Base-by-base conservation (phyloP, 1,140 invertebrate species). In the Drosophila sechellia region DNA sequence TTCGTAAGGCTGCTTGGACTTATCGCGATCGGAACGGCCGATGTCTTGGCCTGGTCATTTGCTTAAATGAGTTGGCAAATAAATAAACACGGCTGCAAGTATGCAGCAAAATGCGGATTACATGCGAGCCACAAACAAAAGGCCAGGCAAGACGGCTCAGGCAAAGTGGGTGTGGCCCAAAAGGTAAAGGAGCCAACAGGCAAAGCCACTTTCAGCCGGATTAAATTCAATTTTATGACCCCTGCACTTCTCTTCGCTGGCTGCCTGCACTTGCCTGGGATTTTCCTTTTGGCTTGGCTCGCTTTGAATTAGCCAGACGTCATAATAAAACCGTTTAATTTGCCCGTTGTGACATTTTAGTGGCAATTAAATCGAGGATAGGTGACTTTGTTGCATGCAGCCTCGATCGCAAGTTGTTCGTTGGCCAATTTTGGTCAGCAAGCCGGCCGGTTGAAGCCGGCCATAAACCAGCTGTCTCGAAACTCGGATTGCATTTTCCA, bases 41-140 rank as follows among this genome's bases (percentile, higher is more conserved):
- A 48, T 69, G 81, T 85, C 70, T 76, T 86, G 81, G 81, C 77
- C 81, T 63, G 78, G 83, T 79, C 70, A 86, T 87, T 86, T 86
- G 83, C 83, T 61, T 65, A 86, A 86, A 87, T 86, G 83, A 86
- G 83, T 87, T 86, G 83, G 83, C 83, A 87, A 71, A 76, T 76
- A 76, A 53, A 66, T 64, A 37, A 75, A 54, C 40, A 31, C 25
- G 68, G 45, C 64, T 61, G 60, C 22, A 48, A 43, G 43, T 46
- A 3, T n/a, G 46, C 45, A 56, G 42, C 35, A 3, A 11, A 15
- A 37, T 17, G 46, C 64, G 70, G 76, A 70, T 83, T 84, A 84
- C 80, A 71, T 35, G 70, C 49, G 45, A 56, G 50, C 13, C 53
- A 66, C 48, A 45, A 50, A 13, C 25, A 22, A 42, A 37, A 31